phyloP scores from a whole-genome alignment of 2,113 vertebrate species.

The Macrotis lagotis region DNA sequence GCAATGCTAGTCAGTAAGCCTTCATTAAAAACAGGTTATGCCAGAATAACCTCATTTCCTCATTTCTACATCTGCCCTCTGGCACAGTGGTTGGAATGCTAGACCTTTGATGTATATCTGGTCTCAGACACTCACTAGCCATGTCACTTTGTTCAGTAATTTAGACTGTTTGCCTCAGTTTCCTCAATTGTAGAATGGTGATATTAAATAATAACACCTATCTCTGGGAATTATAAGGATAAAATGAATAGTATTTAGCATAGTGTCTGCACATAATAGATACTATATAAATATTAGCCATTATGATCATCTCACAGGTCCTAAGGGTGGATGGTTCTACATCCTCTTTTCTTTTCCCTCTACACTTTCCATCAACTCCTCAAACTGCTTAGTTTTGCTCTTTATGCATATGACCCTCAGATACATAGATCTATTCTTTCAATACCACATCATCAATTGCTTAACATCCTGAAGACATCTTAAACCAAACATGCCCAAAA shows the following conservation, averaged over 20 bases:
- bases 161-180: not conserved
- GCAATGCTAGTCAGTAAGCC: not conserved
- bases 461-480: too few species aligned
- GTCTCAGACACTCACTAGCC: not conserved
- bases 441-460: too few species aligned
- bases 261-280: not conserved
- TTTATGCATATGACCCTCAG: too few species aligned
- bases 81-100: not conserved
- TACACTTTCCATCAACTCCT: too few species aligned
- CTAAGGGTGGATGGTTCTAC: too few species aligned
- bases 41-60: not conserved
- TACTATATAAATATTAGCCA: not conserved
- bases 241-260: not conserved
- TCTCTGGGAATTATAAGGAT: not conserved
- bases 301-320: not conserved
- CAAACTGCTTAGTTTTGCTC: too few species aligned
- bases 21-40: constrained; percentile 2
- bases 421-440: too few species aligned
- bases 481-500: too few species aligned
- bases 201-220: not conserved
- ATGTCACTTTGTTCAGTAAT: not conserved
- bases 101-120: not conserved
- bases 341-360: too few species aligned
- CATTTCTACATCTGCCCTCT: not conserved
- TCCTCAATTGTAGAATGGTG: not conserved